Evolutionary conservation across 2,797 vertebrate genomes (phyloP), one percentile per base, ranked within the genome.

Genomic region (Alauda arvensis): DNA sequence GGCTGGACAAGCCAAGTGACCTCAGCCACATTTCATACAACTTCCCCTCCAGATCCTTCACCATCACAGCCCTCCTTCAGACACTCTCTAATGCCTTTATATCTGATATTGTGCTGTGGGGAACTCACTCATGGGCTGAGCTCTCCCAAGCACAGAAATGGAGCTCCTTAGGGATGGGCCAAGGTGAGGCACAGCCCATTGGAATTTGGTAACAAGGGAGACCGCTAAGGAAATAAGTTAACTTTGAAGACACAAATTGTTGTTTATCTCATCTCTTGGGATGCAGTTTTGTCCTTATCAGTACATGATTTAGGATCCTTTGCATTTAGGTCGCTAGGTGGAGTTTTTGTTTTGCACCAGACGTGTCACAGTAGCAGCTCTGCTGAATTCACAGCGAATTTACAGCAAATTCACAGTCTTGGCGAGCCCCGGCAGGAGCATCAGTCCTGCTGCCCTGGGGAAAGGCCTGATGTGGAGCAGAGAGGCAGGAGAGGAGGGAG

Each of bases 131-230:
- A 0, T 17, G 60, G 19, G n/a, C 34, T 34, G 59, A 85, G 62
- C 34, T 85, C 39, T 42, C 31, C 14, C 6, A 20, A 3, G 9
- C 26, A 37, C 14, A 55, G 61, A 19, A 57, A 53, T 10, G 13
- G 45, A 59, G 19, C 5, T 62, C 2, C 2, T 14, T 18, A 49
- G 71, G 52, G 25, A 67, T 31, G 20, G 56, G 8, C 0, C 0
- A 62, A 42, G 69, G 17, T 26, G 52, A 68, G 77, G 14, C 14
- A 16, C 23, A 60, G 14, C 15, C 26, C 55, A 11, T 1, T 62
- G 46, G 25, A 61, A 5, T 11, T 10, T 24, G 37, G 3, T 11
- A 53, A 20, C 14, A 39, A 67, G n/a, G 18, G 18, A 82, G 33
- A 28, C 2, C 23, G 24, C 13, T 21, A 24, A 70, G 23, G n/a